phyloP scores from a whole-genome alignment of 2,888 invertebrate species.

The Drosophila nr. perissopoda region DNA sequence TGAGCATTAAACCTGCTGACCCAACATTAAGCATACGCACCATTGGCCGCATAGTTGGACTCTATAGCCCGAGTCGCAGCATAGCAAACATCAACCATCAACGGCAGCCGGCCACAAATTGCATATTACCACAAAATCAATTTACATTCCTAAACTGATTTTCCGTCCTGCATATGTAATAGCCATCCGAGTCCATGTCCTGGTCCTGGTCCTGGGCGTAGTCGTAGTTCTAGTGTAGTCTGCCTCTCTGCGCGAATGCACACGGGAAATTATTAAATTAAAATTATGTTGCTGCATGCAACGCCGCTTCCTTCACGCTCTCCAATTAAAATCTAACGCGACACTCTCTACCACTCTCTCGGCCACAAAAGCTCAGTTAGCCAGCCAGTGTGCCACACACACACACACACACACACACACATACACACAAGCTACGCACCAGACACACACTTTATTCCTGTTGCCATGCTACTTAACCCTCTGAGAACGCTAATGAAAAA shows the following conservation, averaged over 20 bases:
- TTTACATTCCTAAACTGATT: slow-evolving; percentile 79
- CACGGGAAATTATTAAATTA: slow-evolving; percentile 77
- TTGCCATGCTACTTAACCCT: slow-evolving; percentile 37
- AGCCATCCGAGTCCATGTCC: not conserved
- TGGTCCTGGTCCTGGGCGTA: not conserved
- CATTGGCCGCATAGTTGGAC: slow-evolving; percentile 59
- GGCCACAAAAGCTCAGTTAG: slow-evolving; percentile 9
- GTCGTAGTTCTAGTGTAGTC: not conserved
- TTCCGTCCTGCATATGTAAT: slow-evolving; percentile 65
- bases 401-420: not conserved
- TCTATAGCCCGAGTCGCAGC: not conserved
- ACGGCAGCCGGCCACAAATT: slow-evolving; percentile 57
- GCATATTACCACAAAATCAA: slow-evolving; percentile 78
- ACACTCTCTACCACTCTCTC: slow-evolving; percentile 37
- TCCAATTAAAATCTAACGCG: slow-evolving; percentile 66
- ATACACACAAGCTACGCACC: not conserved
- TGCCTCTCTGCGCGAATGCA: slow-evolving; percentile 41
- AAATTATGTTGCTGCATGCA: slow-evolving; percentile 74
- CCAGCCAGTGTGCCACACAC: not conserved
- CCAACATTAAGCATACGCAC: slow-evolving; percentile 72
- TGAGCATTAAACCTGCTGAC: slow-evolving; percentile 52
- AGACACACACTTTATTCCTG: not conserved
- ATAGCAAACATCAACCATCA: slow-evolving; percentile 7
- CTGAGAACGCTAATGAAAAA: not conserved
- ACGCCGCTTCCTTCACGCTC: slow-evolving; percentile 57